Conservation (phyloP, 1,140 invertebrate species). For the Zaprionus kolodkinae region DNA sequence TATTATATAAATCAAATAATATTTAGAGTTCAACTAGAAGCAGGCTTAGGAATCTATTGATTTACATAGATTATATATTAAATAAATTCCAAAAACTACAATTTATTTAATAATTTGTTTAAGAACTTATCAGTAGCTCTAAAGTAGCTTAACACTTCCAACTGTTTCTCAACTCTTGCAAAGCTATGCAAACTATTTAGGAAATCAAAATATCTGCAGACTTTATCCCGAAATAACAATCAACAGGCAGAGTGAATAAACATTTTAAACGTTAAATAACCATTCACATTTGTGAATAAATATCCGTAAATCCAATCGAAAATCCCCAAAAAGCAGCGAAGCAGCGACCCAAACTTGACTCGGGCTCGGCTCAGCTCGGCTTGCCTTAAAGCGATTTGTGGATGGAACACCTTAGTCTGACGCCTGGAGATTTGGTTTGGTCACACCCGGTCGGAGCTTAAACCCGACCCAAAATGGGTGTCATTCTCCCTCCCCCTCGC, state of each 20-base stretch:
- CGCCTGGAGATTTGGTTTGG: neutral
- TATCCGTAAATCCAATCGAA: constrained; percentile 13
- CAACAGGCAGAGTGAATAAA: constrained; percentile 2
- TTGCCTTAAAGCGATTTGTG: neutral
- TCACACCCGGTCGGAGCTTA: constrained; percentile 2
- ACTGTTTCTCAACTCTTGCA: neutral
- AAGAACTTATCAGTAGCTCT: neutral
- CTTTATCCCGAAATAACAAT: neutral
- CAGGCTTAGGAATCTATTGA: too few relatives aligned
- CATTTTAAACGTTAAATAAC: neutral
- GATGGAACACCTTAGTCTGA: neutral
- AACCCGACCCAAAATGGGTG: neutral
- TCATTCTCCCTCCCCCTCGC: neutral
- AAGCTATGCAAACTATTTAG: neutral
- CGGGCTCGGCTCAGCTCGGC: neutral
- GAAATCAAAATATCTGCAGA: neutral
- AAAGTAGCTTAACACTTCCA: neutral
- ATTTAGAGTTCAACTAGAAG: too few relatives aligned
- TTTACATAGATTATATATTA: neutral
- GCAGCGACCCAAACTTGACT: constrained; percentile 6
- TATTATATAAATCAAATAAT: too few relatives aligned
- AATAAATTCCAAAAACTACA: neutral
- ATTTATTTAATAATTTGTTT: too few relatives aligned
- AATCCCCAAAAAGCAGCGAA: constrained; percentile 7
- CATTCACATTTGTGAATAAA: constrained; percentile 11